phyloP scores from a whole-genome alignment of 30 jellyfish, hydroid and myxozoan species.

The Catostylus mosaicus region DNA sequence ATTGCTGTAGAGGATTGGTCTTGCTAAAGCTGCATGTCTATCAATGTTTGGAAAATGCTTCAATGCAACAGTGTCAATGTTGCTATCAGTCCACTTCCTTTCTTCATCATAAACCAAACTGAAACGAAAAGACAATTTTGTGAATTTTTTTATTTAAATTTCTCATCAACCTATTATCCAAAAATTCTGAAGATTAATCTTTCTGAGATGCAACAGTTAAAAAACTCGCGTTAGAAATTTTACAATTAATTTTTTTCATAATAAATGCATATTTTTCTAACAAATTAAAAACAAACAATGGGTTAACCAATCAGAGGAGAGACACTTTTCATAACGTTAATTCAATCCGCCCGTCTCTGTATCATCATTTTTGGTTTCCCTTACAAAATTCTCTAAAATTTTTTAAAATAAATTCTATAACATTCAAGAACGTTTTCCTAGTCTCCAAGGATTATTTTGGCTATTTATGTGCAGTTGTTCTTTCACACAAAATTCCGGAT shows the following conservation, averaged over 20 bases:
- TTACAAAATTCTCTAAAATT: not conserved
- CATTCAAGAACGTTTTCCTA: no score
- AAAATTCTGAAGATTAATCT: not conserved
- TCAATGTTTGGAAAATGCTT: conserved; percentile 96
- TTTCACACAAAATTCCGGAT: no score
- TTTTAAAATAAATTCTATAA: not conserved
- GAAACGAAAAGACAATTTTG: not conserved
- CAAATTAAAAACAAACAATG: no score
- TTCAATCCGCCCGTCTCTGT: conserved; percentile 74
- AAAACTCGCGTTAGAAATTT: no score
- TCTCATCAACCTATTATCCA: not conserved
- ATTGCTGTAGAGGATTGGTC: conserved; percentile 98
- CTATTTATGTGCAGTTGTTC: no score
- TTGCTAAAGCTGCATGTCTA: conserved; percentile 67
- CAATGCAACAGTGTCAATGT: conserved; percentile 89
- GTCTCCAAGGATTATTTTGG: no score
- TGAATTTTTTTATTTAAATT: no score
- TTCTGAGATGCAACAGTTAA: not conserved
- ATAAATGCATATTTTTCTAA: no score
- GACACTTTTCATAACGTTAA: conserved; percentile 29
- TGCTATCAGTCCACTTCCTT: conserved; percentile 91
- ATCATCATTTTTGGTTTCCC: conserved; percentile 20
- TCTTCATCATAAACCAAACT: conserved; percentile 95
- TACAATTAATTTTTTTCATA: no score
- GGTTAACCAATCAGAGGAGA: conserved; percentile 29